Base-by-base conservation (phyloP, 2,797 vertebrate genomes). In the Taeniopygia guttata region DNA sequence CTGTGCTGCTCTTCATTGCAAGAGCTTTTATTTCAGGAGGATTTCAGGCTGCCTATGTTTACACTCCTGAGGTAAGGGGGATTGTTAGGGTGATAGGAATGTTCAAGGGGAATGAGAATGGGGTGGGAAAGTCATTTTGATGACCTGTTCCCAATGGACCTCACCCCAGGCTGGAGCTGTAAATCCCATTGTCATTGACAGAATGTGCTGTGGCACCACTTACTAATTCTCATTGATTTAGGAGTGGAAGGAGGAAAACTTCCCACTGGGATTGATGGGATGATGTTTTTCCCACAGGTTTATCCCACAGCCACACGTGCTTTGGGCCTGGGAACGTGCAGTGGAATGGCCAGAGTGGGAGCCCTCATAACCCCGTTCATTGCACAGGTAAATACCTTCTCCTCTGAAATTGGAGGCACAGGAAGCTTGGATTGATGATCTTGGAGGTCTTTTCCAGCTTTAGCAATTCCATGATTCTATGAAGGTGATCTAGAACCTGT, bases 31-130 rank as follows among this genome's bases (percentile, higher is more conserved):
- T 99, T 89, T 98, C 99, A 21, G 99, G 99, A 97, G 99, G 99
- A 67, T 99, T 99, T 97, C 99, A 99, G 97, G 99, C 99, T 63
- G 99, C 99, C n/a, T 99, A 99, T 89, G 99, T 99, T 97, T 99
- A 99, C 97, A 99, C 99, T 26, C 99, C 99, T 60, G 99, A 99
- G 99, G 99, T 99, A 96, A 96, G 98, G 72, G 22, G 52, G 32
- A n/a, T 21, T 70, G 72, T 16, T 67, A 55, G 76, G 75, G 70
- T 52, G 12, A 36, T 49, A 45, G 48, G 70, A 48, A 34, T 88
- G 4, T 77, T 90, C 51, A 38, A 70, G 67, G 80, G 87, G 69
- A 79, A 18, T 58, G 70, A 91, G 69, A 59, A 63, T 59, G 10
- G 40, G 66, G 45, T 79, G 85, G 87, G 59, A 51, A 69, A 82